phyloP scores from a whole-genome alignment of 2,113 vertebrate genomes.

The Phrynosoma platyrhinos region DNA sequence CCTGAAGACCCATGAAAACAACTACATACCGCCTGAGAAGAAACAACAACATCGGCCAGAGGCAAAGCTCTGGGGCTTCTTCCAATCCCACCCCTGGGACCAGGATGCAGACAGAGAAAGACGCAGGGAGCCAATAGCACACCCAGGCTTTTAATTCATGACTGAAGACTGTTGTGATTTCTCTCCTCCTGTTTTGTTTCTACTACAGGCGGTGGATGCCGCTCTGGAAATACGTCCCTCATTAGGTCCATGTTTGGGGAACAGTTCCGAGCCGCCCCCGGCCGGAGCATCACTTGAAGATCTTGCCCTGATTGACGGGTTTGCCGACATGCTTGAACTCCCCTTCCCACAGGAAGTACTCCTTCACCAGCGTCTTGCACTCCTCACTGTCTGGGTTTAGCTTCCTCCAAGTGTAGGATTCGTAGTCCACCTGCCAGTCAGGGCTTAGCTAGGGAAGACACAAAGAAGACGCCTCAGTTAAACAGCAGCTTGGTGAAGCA shows the following conservation, averaged over 20 bases:
- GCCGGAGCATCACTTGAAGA: conserved; percentile 87
- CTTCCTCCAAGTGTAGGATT: conserved; percentile 91
- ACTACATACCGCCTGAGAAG: too few species aligned
- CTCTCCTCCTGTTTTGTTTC: conserved; percentile 34
- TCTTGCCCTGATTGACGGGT: conserved; percentile 88
- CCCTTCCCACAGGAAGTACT: conserved; percentile 92
- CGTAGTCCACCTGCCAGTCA: conserved; percentile 93
- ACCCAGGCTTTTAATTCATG: conserved; percentile 52
- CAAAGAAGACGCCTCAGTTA: background rate
- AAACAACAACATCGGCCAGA: background rate
- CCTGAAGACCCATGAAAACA: too few species aligned
- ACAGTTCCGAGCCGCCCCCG: background rate
- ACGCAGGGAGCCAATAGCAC: background rate
- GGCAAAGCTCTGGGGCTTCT: too few species aligned
- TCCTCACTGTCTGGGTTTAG: conserved; percentile 86
- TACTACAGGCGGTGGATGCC: background rate
- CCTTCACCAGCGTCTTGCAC: conserved; percentile 89
- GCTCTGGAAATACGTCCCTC: background rate
- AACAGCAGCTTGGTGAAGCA: too few species aligned
- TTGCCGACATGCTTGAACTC: conserved; percentile 91
- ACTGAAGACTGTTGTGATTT: conserved; percentile 62
- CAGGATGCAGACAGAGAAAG: background rate
- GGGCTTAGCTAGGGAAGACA: conserved; percentile 77
- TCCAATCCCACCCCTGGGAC: too few species aligned
- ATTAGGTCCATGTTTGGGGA: background rate